Evolutionary conservation across 2,888 invertebrate genomes (phyloP).

Genomic region (Teleiodes luculella): DNA sequence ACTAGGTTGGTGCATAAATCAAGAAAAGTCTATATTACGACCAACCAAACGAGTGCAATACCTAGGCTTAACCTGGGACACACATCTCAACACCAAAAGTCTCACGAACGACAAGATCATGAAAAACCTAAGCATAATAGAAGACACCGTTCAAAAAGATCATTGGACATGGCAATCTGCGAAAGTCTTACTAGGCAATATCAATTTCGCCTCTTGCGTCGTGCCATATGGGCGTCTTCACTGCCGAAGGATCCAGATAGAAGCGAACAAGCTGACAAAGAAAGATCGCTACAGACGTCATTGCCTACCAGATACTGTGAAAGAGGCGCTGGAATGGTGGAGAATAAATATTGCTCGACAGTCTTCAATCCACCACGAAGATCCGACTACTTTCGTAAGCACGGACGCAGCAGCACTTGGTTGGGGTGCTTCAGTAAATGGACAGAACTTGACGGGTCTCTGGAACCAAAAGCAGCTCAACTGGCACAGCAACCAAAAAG

Average conservation of each 20-base stretch:
- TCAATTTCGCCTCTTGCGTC: slow-evolving; percentile 18
- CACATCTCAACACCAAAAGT: slow-evolving; percentile 14
- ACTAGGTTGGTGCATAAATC: slow-evolving; percentile 20
- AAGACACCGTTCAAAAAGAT: not conserved
- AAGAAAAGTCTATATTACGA: slow-evolving; percentile 14
- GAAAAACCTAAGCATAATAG: slow-evolving; percentile 1
- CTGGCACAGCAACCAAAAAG: slow-evolving; percentile 22
- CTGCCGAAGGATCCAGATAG: slow-evolving; percentile 18
- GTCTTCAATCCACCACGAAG: not conserved
- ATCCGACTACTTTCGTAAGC: not conserved
- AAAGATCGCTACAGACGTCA: slow-evolving; percentile 1
- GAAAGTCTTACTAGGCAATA: slow-evolving; percentile 16
- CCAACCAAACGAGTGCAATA: slow-evolving; percentile 19
- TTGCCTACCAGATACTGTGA: slow-evolving; percentile 3
- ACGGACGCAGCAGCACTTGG: slow-evolving; percentile 19
- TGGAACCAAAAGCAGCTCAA: slow-evolving; percentile 13
- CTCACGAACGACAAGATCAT: slow-evolving; percentile 10
- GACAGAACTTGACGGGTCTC: not conserved
- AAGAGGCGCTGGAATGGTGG: not conserved
- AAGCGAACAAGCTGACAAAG: slow-evolving; percentile 18
- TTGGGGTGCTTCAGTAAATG: slow-evolving; percentile 17
- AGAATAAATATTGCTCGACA: not conserved
- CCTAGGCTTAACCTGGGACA: slow-evolving; percentile 23
- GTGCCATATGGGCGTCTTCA: slow-evolving; percentile 20
- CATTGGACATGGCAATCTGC: slow-evolving; percentile 12